phyloP scores from a whole-genome alignment of 64 coral and sea anemone species.

The Trachythela sp. region DNA sequence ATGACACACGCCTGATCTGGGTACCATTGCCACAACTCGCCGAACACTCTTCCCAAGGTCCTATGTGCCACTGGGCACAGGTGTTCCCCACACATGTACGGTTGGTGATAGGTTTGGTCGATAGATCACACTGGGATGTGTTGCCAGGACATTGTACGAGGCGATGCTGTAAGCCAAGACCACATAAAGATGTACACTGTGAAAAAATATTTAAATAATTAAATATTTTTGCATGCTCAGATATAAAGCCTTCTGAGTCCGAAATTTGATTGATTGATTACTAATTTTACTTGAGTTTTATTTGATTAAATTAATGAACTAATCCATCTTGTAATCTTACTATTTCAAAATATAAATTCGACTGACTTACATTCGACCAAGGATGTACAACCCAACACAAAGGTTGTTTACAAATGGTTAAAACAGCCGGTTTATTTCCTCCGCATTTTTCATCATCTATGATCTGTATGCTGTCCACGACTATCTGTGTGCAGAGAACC shows the following conservation, averaged over 20 bases:
- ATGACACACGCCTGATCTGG: not conserved
- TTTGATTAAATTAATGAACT: too few species aligned
- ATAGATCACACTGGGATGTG: not conserved
- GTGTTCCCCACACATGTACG: not conserved
- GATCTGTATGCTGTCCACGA: not conserved
- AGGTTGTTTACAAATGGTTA: not conserved
- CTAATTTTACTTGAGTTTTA: too few species aligned
- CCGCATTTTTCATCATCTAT: not conserved
- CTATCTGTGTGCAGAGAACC: conserved; percentile 51
- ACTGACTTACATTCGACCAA: not conserved
- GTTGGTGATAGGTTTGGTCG: not conserved
- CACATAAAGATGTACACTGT: not conserved
- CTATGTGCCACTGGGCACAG: not conserved
- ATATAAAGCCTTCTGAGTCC: not conserved
- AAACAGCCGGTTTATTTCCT: not conserved
- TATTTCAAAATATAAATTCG: too few species aligned
- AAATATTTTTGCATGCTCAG: not conserved
- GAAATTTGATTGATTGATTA: not conserved
- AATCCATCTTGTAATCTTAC: too few species aligned
- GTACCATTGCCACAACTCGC: not conserved
- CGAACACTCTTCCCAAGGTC: not conserved
- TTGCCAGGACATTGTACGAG: not conserved
- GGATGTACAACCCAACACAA: not conserved
- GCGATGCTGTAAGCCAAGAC: not conserved
- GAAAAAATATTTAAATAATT: not conserved